Evolutionary conservation across 64 coral and sea anemone species (phyloP).

Genomic region (Actinia tenebrosa): DNA sequence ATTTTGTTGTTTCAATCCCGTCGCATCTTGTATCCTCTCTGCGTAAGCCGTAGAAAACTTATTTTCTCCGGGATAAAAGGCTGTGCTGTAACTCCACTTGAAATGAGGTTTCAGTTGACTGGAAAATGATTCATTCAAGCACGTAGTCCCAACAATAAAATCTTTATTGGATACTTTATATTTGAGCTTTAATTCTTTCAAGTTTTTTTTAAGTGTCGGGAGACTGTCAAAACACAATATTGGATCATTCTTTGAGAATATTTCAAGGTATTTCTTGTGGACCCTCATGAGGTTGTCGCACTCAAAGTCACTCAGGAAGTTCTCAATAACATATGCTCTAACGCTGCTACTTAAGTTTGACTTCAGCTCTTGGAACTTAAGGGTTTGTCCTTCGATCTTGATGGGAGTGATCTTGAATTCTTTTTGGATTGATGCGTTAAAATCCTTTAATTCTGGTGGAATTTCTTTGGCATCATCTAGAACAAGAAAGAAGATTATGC

Average conservation of each 20-base stretch:
- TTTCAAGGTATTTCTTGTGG: constrained; percentile 55
- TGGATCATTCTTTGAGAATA: constrained; percentile 64
- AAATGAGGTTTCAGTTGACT: constrained; percentile 45
- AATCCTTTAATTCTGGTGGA: constrained; percentile 40
- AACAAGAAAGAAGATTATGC: neutral
- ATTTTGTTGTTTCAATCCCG: constrained; percentile 75
- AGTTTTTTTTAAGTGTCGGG: constrained; percentile 72
- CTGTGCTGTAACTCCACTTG: constrained; percentile 94
- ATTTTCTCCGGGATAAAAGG: constrained; percentile 97
- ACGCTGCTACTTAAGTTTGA: constrained; percentile 55
- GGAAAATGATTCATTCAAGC: constrained; percentile 95
- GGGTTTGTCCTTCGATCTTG: constrained; percentile 37
- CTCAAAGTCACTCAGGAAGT: constrained; percentile 71
- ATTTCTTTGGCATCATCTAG: constrained; percentile 16
- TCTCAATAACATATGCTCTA: constrained; percentile 76
- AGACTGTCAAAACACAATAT: constrained; percentile 88
- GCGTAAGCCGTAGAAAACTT: constrained; percentile 82
- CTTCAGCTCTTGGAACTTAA: constrained; percentile 52
- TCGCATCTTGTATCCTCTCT: constrained; percentile 68
- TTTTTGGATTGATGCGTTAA: constrained; percentile 64
- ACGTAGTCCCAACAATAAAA: constrained; percentile 83
- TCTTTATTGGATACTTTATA: constrained; percentile 65
- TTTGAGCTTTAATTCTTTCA: constrained; percentile 69
- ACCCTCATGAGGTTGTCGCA: constrained; percentile 68
- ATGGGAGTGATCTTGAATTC: constrained; percentile 51